Conservation (phyloP, 2,888 invertebrate species). For the Dasypolia templi region DNA sequence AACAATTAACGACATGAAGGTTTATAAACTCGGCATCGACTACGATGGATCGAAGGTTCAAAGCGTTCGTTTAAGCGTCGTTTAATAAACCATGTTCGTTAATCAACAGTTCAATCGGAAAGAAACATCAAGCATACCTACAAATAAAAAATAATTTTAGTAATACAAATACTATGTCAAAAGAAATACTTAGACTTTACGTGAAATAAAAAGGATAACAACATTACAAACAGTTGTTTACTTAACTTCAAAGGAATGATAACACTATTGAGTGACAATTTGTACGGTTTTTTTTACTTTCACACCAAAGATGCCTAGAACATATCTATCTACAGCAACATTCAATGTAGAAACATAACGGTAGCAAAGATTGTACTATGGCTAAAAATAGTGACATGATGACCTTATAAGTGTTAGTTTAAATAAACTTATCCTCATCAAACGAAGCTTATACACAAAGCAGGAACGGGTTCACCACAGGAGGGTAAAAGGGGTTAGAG, state of each 20-base stretch:
- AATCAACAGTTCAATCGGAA: not conserved
- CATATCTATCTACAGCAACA: too few relatives aligned
- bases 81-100: not conserved
- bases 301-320: not conserved
- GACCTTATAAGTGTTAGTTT: conserved; percentile 5
- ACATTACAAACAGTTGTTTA: not conserved
- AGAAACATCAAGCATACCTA: not conserved
- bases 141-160: not conserved
- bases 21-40: not conserved
- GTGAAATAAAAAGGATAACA: conserved; percentile 5
- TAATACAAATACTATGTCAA: not conserved
- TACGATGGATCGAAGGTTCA: not conserved
- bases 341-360: not conserved
- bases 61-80: not conserved
- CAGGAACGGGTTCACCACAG: conserved; percentile 32
- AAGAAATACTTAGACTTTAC: not conserved
- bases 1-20: not conserved
- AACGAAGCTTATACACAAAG: conserved; percentile 31
- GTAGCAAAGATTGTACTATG: too few relatives aligned
- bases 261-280: not conserved
- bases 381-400: not conserved
- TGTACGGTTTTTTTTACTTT: not conserved
- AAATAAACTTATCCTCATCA: conserved; percentile 43
- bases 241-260: not conserved
- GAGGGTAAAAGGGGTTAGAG: conserved; percentile 8